A percentile compares a stretch with the other conserved stretches of the same genome.
phyloP scores from a whole-genome alignment of 2,888 invertebrate species.

The Spodoptera picta region DNA sequence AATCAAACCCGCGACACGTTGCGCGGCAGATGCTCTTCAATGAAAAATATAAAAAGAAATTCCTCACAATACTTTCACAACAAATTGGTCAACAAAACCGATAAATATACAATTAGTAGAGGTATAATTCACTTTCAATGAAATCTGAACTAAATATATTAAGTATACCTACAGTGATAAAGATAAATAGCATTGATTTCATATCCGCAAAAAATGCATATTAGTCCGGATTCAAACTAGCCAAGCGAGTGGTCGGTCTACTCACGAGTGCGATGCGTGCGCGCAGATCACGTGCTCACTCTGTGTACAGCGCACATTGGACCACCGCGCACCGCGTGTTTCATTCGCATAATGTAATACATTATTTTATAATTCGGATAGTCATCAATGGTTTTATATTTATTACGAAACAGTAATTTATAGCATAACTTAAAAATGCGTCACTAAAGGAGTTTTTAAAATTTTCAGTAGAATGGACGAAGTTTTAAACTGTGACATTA shows the following conservation, averaged over 20 bases:
- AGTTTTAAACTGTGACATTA: too few species aligned
- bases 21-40: too few species aligned
- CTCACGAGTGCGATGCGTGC: constrained; percentile 55
- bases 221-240: constrained; percentile 23
- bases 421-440: too few species aligned
- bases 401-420: too few species aligned
- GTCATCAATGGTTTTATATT: constrained; percentile 20
- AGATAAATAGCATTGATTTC: constrained; percentile 1
- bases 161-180: background rate
- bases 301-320: constrained; percentile 24
- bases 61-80: too few species aligned
- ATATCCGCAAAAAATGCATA: constrained; percentile 29
- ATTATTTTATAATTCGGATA: constrained; percentile 24
- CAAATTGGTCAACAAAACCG: background rate
- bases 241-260: constrained; percentile 27
- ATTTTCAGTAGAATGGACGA: too few species aligned
- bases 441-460: too few species aligned
- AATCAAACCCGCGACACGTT: too few species aligned
- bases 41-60: too few species aligned
- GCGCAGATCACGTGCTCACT: constrained; percentile 43
- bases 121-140: too few species aligned
- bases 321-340: constrained; percentile 25
- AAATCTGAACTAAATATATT: too few species aligned
- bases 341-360: constrained; percentile 15
- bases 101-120: background rate